Percentiles rank a stretch among this genome's conserved stretches.
These are phyloP conservation scores for Nibea albiflora DNA, from an alignment of 2,113 vertebrate genomes.

Conservation along the genomic window DNA sequence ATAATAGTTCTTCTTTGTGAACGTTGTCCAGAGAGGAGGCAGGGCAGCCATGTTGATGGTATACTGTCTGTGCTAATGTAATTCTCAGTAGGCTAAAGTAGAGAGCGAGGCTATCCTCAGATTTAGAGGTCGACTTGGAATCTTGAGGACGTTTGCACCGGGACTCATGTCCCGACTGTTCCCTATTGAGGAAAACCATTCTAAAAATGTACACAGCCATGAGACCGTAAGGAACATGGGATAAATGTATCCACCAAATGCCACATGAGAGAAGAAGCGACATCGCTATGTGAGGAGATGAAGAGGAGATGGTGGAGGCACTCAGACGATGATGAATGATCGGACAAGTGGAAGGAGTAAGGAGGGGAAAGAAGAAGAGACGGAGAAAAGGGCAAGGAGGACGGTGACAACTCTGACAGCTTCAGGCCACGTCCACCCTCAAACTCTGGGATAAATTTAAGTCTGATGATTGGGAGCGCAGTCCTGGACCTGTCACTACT, in stretches of 20 bases:
- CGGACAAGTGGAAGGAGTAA: slow-evolving; percentile 40
- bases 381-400: slow-evolving; percentile 25
- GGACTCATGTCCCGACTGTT: background rate
- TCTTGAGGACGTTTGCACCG: background rate
- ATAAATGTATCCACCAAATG: slow-evolving; percentile 46
- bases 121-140: background rate
- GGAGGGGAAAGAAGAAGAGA: slow-evolving; percentile 25
- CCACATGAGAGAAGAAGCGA: slow-evolving; percentile 30
- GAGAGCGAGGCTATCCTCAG: background rate
- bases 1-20: background rate
- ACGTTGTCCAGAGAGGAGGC: background rate
- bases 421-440: slow-evolving; percentile 42
- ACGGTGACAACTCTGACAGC: slow-evolving; percentile 65
- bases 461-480: slow-evolving; percentile 37
- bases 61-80: background rate
- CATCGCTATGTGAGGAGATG: slow-evolving; percentile 27
- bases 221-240: slow-evolving; percentile 21
- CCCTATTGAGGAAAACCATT: background rate
- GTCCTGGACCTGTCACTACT: slow-evolving; percentile 14
- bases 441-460: slow-evolving; percentile 60
- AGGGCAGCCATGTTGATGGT: background rate
- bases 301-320: slow-evolving; percentile 42
- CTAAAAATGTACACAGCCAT: slow-evolving; percentile 29
- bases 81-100: background rate
- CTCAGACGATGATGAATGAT: slow-evolving; percentile 47